Conservation (phyloP, 2,888 invertebrate genomes). For the Patella depressa region DNA sequence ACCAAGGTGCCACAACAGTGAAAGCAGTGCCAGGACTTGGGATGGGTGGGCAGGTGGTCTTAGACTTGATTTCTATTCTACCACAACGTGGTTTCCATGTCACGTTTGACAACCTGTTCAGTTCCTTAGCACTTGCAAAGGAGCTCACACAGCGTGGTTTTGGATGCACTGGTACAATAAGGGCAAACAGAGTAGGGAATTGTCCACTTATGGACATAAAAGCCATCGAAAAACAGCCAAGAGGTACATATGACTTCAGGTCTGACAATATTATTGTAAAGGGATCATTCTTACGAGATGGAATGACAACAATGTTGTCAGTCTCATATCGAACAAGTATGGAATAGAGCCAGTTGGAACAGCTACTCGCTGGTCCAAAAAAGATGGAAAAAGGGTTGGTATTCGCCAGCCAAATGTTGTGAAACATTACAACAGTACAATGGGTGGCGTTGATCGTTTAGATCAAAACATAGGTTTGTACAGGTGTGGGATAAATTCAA, state of each 20-base stretch:
- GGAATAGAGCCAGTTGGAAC: constrained; percentile 11
- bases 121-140: constrained; percentile 23
- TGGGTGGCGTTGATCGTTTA: constrained; percentile 11
- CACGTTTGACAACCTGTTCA: constrained; percentile 36
- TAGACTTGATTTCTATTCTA: constrained; percentile 4
- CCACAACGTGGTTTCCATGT: constrained; percentile 16
- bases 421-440: constrained; percentile 1
- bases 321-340: constrained; percentile 8
- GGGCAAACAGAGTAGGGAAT: constrained; percentile 18
- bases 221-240: not conserved
- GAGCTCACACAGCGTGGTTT: constrained; percentile 17
- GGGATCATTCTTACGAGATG: constrained; percentile 16
- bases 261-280: constrained; percentile 21
- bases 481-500: constrained; percentile 3
- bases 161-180: constrained; percentile 29
- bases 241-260: constrained; percentile 18
- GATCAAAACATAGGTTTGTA: constrained; percentile 17
- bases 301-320: constrained; percentile 23
- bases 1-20: constrained; percentile 20
- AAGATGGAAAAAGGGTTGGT: not conserved
- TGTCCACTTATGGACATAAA: constrained; percentile 14
- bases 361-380: constrained; percentile 9
- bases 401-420: not conserved
- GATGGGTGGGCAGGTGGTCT: constrained; percentile 18
- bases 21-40: constrained; percentile 13